These are phyloP conservation scores for Drosophila mercatorum DNA, from an alignment of 2,888 invertebrate species.

Conservation along the genomic window DNA sequence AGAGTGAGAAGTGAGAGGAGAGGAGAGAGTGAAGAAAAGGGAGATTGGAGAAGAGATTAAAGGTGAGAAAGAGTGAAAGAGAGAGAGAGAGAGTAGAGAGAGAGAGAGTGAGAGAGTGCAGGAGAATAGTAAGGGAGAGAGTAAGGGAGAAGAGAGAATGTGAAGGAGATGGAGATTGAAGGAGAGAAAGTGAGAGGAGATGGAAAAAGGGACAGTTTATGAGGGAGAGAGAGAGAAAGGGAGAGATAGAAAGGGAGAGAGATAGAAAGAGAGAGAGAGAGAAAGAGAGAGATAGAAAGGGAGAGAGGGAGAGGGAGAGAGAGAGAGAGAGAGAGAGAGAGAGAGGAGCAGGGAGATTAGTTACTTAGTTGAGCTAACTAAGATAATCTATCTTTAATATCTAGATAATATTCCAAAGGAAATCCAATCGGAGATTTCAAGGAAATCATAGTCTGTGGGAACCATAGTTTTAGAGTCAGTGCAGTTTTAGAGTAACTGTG, in stretches of 20 bases:
- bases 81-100: too few relatives aligned
- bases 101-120: neutral
- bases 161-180: neutral
- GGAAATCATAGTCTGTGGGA: too few relatives aligned
- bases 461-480: too few relatives aligned
- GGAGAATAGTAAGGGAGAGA: too few relatives aligned
- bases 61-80: neutral
- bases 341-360: neutral
- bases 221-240: neutral
- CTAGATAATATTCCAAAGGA: too few relatives aligned
- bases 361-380: neutral
- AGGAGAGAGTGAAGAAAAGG: neutral
- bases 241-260: too few relatives aligned
- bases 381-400: too few relatives aligned
- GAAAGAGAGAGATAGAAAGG: neutral
- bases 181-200: neutral
- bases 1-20: neutral
- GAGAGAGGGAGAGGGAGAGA: neutral
- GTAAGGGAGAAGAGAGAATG: too few relatives aligned
- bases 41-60: neutral
- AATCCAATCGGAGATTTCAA: too few relatives aligned
- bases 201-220: too few relatives aligned
- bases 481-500: too few relatives aligned
- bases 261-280: neutral
- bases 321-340: neutral